Evolutionary conservation across 2,888 invertebrate genomes (phyloP), one percentile per base, ranked within the genome.

Genomic region (Cheilosia vulpina): DNA sequence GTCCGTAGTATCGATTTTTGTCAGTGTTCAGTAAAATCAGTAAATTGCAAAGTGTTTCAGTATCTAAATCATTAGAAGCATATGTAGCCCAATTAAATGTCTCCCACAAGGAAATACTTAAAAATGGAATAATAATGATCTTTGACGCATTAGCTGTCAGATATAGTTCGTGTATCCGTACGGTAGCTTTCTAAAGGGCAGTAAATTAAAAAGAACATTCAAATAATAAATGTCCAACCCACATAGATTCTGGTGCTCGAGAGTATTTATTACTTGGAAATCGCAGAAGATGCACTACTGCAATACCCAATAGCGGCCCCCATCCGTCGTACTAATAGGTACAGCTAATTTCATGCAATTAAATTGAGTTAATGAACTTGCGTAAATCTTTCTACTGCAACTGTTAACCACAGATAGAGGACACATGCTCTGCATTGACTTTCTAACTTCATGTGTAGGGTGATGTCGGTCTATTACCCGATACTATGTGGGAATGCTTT

Each of bases 361-460:
- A 73, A 73, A 63, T 55, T 63, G 17, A 73, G 45, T 73, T 65
- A 73, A 73, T 73, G 73, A 73, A 45, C 73, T 47, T 45, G 55
- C 45, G 66, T 66, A 27, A 66, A 55, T 73, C 43, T 73, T 73
- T 57, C 15, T 17, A 7, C 55, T 57, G 55, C 6, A 62, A 34
- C n/a, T 21, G 52, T 43, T 53, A 45, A 31, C 41, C 19, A 19
- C n/a, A 21, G 11, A 17, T 17, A n/a, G 19, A 7, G 1, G 4
- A 58, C n/a, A 71, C 60, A 45, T 34, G 13, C 19, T 17, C 17
- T 0, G 21, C n/a, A 52, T 17, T 41, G 66, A 53, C 34, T 45
- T 63, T 55, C 43, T 73, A 63, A 24, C 13, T 66, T 66, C 13
- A 24, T 15, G 17, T n/a, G 53, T 55, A 43, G 4, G 11, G 34